These are phyloP conservation scores for Eptatretus burgeri DNA, from an alignment of 2,113 vertebrate species.

Conservation along the genomic window DNA sequence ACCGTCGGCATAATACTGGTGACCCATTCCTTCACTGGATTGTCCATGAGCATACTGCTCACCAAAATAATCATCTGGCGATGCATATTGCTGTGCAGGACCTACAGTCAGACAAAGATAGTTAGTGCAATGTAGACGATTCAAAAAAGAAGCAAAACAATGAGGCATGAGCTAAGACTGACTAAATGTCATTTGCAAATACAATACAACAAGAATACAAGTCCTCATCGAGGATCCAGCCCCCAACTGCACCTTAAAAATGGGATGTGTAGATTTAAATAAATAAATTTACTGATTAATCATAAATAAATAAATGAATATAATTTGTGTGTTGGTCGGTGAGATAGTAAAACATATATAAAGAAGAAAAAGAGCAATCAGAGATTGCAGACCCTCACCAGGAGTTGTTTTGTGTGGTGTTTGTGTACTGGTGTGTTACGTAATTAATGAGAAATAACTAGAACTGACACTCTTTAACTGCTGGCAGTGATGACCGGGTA, in stretches of 20 bases:
- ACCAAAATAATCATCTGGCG: conserved; percentile 98
- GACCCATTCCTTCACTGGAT: conserved; percentile 88
- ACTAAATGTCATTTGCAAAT: too few species aligned
- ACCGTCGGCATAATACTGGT: conserved; percentile 83
- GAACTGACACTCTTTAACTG: too few species aligned
- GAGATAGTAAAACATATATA: background rate
- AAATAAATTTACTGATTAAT: background rate
- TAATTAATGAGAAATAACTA: too few species aligned
- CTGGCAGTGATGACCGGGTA: too few species aligned
- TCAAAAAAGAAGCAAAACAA: too few species aligned
- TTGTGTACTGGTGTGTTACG: too few species aligned
- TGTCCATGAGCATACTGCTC: conserved; percentile 98
- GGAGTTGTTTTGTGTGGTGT: background rate
- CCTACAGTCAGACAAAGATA: conserved; percentile 34
- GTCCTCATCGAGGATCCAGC: background rate
- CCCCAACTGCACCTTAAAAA: background rate
- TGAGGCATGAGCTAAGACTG: too few species aligned
- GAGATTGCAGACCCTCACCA: too few species aligned
- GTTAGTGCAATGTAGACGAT: too few species aligned
- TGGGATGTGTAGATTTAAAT: background rate
- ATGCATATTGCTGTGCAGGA: conserved; percentile 95
- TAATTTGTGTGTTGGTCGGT: too few species aligned
- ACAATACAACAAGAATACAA: conserved; percentile 10
- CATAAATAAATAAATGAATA: too few species aligned
- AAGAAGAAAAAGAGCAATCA: background rate